Conservation (phyloP, 2,888 invertebrate species). For the Embidobia sp. region DNA sequence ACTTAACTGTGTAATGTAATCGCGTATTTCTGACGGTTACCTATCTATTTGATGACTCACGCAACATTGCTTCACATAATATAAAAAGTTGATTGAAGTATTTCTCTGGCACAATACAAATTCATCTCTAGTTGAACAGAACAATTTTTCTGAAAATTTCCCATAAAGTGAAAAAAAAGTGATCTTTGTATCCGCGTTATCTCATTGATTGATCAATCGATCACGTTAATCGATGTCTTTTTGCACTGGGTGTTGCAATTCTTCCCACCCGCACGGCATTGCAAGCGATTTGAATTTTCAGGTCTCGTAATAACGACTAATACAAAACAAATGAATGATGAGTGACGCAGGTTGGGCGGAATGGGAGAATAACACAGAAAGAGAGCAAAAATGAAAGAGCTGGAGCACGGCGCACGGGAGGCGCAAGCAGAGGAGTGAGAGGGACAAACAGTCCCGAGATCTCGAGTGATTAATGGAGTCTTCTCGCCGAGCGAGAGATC, state of each 20-base stretch:
- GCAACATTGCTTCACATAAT: not conserved
- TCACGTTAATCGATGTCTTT: constrained; percentile 43
- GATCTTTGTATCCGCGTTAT: constrained; percentile 4
- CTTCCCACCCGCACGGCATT: constrained; percentile 19
- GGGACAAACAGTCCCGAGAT: constrained; percentile 66
- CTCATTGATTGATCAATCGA: constrained; percentile 29
- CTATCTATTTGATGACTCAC: not conserved
- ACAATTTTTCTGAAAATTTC: no score
- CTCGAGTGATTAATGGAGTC: constrained; percentile 79
- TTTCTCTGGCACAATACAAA: no score
- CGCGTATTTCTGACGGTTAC: no score
- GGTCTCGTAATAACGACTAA: constrained; percentile 76
- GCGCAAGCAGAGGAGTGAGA: constrained; percentile 64
- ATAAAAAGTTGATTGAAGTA: not conserved
- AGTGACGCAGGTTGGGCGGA: constrained; percentile 62
- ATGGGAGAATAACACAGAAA: constrained; percentile 43
- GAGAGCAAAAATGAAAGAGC: constrained; percentile 60
- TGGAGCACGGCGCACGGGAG: constrained; percentile 30
- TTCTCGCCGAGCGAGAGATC: constrained; percentile 77
- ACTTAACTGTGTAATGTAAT: no score
- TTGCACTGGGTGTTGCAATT: constrained; percentile 27
- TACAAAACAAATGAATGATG: constrained; percentile 77
- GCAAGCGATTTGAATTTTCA: constrained; percentile 67
- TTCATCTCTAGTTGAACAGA: no score
- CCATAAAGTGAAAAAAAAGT: not conserved